These are phyloP conservation scores for Cirrhinus mrigala DNA, from an alignment of 2,797 vertebrate species.

Conservation along the genomic window DNA sequence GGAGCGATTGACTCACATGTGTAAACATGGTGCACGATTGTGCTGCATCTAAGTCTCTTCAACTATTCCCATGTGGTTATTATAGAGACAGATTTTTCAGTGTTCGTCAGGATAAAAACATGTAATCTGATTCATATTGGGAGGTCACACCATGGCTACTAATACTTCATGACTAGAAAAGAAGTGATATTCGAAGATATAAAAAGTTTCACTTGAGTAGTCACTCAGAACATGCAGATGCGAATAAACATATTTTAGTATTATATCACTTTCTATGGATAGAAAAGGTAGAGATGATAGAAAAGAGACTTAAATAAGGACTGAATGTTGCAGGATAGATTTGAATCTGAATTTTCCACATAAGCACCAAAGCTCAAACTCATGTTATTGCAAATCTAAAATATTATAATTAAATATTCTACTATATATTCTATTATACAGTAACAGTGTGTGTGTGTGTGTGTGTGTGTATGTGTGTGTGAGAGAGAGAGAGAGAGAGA, in stretches of 20 bases:
- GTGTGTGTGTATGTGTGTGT: too few relatives aligned
- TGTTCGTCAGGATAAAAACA: background rate
- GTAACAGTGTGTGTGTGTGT: too few relatives aligned
- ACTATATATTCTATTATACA: too few relatives aligned
- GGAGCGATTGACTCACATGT: constrained; percentile 80
- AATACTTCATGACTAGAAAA: background rate
- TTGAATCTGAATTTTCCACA: background rate
- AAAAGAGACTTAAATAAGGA: background rate
- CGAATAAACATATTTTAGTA: background rate
- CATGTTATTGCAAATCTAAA: background rate
- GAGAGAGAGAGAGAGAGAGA: too few relatives aligned
- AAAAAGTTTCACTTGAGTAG: background rate
- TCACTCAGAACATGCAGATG: background rate
- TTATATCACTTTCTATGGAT: background rate
- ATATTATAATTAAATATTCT: too few relatives aligned
- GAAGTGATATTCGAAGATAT: background rate
- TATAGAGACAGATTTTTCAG: constrained; percentile 1
- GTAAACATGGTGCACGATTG: constrained; percentile 77
- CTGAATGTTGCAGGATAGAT: background rate
- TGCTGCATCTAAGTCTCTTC: constrained; percentile 75
- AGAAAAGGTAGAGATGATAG: background rate
- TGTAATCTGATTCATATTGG: background rate
- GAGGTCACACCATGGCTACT: background rate
- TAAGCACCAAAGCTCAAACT: background rate
- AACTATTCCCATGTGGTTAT: constrained; percentile 53